A percentile compares a stretch with the other conserved stretches of the same genome.
These are phyloP conservation scores for Solen grandis DNA, from an alignment of 1,140 invertebrate species.

Conservation along the genomic window DNA sequence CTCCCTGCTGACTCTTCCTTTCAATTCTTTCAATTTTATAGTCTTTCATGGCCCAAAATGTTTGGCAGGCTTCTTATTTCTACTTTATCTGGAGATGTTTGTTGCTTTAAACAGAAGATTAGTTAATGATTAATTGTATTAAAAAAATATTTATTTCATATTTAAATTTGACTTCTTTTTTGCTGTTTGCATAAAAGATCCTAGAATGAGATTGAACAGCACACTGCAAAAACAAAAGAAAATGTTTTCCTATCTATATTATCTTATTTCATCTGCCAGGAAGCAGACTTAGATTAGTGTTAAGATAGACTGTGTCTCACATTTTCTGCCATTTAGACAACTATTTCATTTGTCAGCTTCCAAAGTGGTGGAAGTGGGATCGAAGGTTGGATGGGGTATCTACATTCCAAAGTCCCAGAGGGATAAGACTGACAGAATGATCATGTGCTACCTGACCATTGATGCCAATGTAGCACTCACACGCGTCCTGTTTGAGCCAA, in stretches of 20 bases:
- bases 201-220: neutral
- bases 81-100: too few species aligned
- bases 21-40: too few species aligned
- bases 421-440: conserved; percentile 68
- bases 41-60: too few species aligned
- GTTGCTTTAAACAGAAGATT: too few species aligned
- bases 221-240: neutral
- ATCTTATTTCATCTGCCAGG: neutral
- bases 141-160: too few species aligned
- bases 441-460: conserved; percentile 77
- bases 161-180: too few species aligned
- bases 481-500: conserved; percentile 74
- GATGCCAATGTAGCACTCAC: conserved; percentile 73
- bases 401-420: conserved; percentile 23
- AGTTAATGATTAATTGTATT: too few species aligned
- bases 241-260: neutral
- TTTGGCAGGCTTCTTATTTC: too few species aligned
- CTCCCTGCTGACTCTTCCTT: too few species aligned
- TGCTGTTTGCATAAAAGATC: neutral
- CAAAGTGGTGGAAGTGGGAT: conserved; percentile 41
- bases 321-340: neutral
- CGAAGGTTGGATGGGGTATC: conserved; percentile 48
- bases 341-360: conserved; percentile 31
- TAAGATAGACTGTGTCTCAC: neutral
- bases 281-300: neutral